These are phyloP conservation scores for Crocallis elinguaria DNA, from an alignment of 2,888 invertebrate genomes.

Conservation along the genomic window DNA sequence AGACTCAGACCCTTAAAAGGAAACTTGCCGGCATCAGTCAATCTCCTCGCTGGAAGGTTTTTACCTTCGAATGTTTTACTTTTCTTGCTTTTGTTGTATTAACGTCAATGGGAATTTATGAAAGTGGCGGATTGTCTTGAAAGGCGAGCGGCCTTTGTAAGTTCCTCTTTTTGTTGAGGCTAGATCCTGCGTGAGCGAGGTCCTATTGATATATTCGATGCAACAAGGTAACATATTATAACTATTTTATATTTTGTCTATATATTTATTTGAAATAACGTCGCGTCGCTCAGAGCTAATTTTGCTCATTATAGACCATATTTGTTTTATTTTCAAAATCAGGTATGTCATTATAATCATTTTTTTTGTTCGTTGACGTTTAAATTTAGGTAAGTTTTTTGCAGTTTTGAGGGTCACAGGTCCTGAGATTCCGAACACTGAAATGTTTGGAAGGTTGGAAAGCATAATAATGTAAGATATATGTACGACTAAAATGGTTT, in stretches of 20 bases:
- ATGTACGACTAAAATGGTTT: too few relatives aligned
- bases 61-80: slow-evolving; percentile 19
- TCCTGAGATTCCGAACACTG: too few relatives aligned
- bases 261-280: neutral
- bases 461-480: too few relatives aligned
- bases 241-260: neutral
- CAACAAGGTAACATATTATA: neutral
- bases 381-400: too few relatives aligned
- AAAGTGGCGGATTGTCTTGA: slow-evolving; percentile 14
- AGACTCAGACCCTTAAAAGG: slow-evolving; percentile 31
- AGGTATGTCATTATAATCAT: too few relatives aligned
- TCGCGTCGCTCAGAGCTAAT: too few relatives aligned
- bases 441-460: too few relatives aligned
- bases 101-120: slow-evolving; percentile 20
- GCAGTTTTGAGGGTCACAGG: too few relatives aligned
- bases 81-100: slow-evolving; percentile 11
- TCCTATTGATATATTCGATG: slow-evolving; percentile 2
- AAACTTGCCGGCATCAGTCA: slow-evolving; percentile 26
- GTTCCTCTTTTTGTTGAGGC: slow-evolving; percentile 3
- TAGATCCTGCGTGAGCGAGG: neutral
- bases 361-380: too few relatives aligned
- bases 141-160: slow-evolving; percentile 1
- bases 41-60: slow-evolving; percentile 20
- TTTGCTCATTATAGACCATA: too few relatives aligned
- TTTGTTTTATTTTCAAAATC: too few relatives aligned